phyloP scores from a whole-genome alignment of 2,797 vertebrate species.

The Prunella strophiata region DNA sequence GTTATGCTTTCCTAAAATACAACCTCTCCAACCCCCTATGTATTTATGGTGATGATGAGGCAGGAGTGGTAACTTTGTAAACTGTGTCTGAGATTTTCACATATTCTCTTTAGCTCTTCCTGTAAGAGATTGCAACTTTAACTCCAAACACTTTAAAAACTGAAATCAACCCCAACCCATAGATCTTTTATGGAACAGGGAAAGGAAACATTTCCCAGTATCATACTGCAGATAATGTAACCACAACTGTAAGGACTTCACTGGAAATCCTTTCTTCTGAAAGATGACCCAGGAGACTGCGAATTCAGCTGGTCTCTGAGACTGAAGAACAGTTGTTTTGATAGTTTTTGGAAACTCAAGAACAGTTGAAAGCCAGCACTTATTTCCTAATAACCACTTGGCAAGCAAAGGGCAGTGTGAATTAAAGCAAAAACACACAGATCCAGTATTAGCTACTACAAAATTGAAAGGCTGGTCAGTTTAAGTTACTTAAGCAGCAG shows the following conservation, averaged over 20 bases:
- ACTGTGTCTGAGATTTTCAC: neutral
- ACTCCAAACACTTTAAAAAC: neutral
- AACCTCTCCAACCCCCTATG: accelerated
- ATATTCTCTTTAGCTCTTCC: neutral
- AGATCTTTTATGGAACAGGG: neutral
- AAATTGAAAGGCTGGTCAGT: neutral
- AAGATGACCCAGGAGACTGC: neutral
- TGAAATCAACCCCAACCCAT: neutral
- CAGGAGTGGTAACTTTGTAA: neutral
- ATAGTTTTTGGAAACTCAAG: neutral
- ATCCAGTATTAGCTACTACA: neutral
- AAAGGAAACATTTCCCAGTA: neutral
- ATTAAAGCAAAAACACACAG: neutral
- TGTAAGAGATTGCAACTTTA: neutral
- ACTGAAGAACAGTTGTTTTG: neutral
- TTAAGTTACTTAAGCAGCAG: neutral
- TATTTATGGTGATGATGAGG: neutral
- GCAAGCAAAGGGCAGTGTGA: neutral
- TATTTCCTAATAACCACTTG: neutral
- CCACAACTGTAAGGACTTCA: neutral
- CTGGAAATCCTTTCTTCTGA: neutral
- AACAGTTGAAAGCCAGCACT: neutral
- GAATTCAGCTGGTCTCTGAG: neutral
- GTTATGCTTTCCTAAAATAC: neutral
- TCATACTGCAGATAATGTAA: neutral